These are phyloP conservation scores for Pseudochaenichthys georgianus DNA, from an alignment of 2,797 vertebrate genomes.

Conservation along the genomic window DNA sequence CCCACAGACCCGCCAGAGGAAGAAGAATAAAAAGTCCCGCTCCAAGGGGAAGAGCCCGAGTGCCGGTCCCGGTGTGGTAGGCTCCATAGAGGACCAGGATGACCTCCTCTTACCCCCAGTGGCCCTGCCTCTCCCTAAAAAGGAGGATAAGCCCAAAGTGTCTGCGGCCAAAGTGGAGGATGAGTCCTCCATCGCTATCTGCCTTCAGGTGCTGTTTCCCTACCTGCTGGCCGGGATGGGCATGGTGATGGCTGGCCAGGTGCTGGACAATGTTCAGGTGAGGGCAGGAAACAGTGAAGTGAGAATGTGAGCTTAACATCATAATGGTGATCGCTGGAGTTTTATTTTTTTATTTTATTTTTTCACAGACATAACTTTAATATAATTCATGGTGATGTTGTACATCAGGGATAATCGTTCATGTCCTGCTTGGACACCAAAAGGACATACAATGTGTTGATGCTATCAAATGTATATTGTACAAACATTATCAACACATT, in stretches of 20 bases:
- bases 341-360: neutral
- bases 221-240: constrained; percentile 96
- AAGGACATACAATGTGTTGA: too few species aligned
- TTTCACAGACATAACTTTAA: too few species aligned
- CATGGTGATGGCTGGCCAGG: constrained; percentile 95
- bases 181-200: constrained; percentile 88
- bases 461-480: too few species aligned
- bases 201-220: constrained; percentile 91
- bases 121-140: constrained; percentile 73
- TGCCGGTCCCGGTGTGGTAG: constrained; percentile 60
- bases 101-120: constrained; percentile 69
- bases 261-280: constrained; percentile 93
- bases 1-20: constrained; percentile 77
- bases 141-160: constrained; percentile 77
- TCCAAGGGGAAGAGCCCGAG: constrained; percentile 80
- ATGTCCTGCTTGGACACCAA: too few species aligned
- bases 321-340: neutral
- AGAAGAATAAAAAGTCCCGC: constrained; percentile 83
- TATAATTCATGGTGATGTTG: too few species aligned
- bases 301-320: too few species aligned
- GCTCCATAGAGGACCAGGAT: constrained; percentile 80
- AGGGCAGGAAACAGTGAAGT: constrained; percentile 27
- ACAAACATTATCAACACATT: too few species aligned
- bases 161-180: constrained; percentile 80
- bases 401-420: too few species aligned